Evolutionary conservation across 64 coral and sea anemone genomes (phyloP).

Genomic region (Astreopora myriophthalma): DNA sequence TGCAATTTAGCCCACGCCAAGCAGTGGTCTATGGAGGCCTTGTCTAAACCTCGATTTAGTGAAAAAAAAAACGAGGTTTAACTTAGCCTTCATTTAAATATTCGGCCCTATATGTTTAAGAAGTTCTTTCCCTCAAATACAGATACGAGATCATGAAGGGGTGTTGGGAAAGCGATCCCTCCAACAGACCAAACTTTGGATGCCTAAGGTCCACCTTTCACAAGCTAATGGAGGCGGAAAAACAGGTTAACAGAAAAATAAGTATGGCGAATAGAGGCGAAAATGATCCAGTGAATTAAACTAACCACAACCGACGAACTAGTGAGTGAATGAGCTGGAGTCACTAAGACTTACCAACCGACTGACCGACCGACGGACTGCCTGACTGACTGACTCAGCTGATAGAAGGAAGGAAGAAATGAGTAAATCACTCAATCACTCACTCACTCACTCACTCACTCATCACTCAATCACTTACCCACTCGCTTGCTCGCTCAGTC

Average conservation of each 20-base stretch:
- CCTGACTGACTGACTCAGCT: too few relatives aligned
- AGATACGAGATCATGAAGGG: constrained; percentile 41
- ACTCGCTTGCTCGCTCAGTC: too few relatives aligned
- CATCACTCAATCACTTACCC: too few relatives aligned
- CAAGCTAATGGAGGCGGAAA: not conserved
- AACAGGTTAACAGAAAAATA: not conserved
- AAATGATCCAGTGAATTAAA: not conserved
- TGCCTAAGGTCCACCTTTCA: not conserved
- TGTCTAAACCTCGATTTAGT: not conserved
- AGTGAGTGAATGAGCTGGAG: too few relatives aligned
- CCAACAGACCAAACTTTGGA: constrained; percentile 12
- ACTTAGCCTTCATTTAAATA: not conserved
- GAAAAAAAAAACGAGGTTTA: not conserved
- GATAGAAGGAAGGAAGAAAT: too few relatives aligned
- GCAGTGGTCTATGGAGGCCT: not conserved
- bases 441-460: too few relatives aligned
- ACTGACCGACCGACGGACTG: too few relatives aligned
- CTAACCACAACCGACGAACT: not conserved
- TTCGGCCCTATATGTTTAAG: not conserved
- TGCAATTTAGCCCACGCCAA: not conserved
- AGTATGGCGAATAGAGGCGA: not conserved
- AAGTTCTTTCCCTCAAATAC: not conserved
- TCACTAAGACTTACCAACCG: too few relatives aligned
- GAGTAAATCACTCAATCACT: too few relatives aligned
- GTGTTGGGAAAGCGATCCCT: constrained; percentile 26